A percentile compares a stretch with the other conserved stretches of the same genome.
These are phyloP conservation scores for Hepsetus odoe DNA, from an alignment of 2,113 vertebrate species.

Conservation along the genomic window DNA sequence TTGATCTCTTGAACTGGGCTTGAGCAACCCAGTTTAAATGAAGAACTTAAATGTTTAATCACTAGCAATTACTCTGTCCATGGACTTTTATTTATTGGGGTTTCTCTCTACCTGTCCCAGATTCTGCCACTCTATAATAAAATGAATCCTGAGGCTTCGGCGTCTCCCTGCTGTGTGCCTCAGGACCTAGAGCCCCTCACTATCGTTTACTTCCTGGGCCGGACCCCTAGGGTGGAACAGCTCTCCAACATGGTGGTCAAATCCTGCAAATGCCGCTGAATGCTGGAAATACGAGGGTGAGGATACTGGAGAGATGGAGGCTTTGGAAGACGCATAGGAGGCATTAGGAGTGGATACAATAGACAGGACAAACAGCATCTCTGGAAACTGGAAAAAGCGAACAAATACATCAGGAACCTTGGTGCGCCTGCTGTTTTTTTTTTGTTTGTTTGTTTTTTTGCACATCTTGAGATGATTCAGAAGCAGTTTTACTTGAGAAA, in stretches of 20 bases:
- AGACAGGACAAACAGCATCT: conserved; percentile 26
- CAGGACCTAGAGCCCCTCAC: conserved; percentile 83
- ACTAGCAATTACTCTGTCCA: not conserved
- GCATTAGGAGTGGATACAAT: conserved; percentile 3
- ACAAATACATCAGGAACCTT: conserved; percentile 11
- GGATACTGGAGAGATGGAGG: not conserved
- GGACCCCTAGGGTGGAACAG: conserved; percentile 78
- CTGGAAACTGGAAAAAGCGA: conserved; percentile 19
- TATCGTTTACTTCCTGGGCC: conserved; percentile 80
- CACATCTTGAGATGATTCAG: conserved; percentile 4
- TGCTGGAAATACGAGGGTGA: conserved; percentile 53
- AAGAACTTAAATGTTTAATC: too few relatives aligned
- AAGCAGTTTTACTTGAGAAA: conserved; percentile 31
- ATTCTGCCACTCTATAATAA: conserved; percentile 83
- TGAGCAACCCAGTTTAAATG: too few relatives aligned
- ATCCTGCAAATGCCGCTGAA: conserved; percentile 80
- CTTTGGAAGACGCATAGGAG: conserved; percentile 19
- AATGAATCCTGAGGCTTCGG: conserved; percentile 79
- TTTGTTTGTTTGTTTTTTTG: too few relatives aligned
- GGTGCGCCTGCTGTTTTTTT: conserved; percentile 21
- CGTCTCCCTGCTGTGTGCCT: conserved; percentile 78
- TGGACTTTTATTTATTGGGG: conserved; percentile 20
- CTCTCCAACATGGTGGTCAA: conserved; percentile 83
- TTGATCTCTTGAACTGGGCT: too few relatives aligned
- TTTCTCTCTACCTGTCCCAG: conserved; percentile 56